Conservation (phyloP, 2,113 vertebrate genomes). For the Tichodroma muraria region DNA sequence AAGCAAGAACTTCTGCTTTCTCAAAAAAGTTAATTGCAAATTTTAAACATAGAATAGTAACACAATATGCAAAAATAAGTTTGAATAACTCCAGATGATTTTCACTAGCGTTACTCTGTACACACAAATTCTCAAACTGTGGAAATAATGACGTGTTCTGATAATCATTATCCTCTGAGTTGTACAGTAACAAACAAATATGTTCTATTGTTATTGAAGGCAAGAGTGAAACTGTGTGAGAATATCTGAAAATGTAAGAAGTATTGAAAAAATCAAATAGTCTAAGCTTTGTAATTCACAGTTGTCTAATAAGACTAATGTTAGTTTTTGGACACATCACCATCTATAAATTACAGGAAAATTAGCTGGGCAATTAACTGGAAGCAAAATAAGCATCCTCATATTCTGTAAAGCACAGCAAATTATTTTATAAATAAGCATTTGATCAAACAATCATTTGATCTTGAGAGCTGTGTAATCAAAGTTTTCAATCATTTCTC, state of each 20-base stretch:
- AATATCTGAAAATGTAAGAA: not conserved
- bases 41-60: not conserved
- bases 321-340: not conserved
- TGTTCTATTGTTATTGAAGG: not conserved
- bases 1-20: not conserved
- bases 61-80: not conserved
- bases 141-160: not conserved
- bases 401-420: not conserved
- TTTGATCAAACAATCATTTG: conserved; percentile 27
- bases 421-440: conserved; percentile 9
- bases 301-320: not conserved
- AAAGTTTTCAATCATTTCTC: conserved; percentile 42
- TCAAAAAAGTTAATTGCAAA: not conserved
- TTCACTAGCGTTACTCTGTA: not conserved
- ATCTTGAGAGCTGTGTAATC: conserved; percentile 4
- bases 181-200: not conserved
- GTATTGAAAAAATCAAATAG: not conserved
- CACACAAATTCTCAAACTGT: not conserved
- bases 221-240: not conserved
- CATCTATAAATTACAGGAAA: conserved; percentile 9
- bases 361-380: conserved; percentile 23
- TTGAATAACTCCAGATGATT: not conserved
- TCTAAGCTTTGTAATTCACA: not conserved
- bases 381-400: conserved; percentile 18
- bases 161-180: not conserved